phyloP scores from a whole-genome alignment of 2,888 invertebrate species.

The Cataglyphis cursor region DNA sequence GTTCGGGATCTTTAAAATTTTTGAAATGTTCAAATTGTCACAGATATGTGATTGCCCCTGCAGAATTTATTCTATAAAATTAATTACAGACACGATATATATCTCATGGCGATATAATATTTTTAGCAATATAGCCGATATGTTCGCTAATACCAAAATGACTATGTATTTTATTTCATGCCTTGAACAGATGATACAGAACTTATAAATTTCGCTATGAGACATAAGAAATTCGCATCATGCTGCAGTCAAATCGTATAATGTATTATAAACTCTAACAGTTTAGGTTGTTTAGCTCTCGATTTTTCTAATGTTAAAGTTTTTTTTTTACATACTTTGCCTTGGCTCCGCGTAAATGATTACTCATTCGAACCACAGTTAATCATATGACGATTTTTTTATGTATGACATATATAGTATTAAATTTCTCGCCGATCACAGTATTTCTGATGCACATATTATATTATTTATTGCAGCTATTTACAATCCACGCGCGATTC shows the following conservation, averaged over 20 bases:
- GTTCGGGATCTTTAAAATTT: background rate
- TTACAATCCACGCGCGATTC: slow-evolving; percentile 31
- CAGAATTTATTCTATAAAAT: slow-evolving; percentile 85
- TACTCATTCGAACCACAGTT: background rate
- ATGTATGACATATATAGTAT: slow-evolving; percentile 1
- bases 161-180: slow-evolving; percentile 63
- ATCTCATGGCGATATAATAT: slow-evolving; percentile 59
- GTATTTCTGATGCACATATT: slow-evolving; percentile 1
- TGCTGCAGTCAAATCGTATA: slow-evolving; percentile 80
- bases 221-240: slow-evolving; percentile 77
- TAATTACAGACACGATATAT: slow-evolving; percentile 80
- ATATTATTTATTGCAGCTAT: slow-evolving; percentile 34
- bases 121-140: slow-evolving; percentile 62
- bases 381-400: background rate
- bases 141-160: slow-evolving; percentile 71
- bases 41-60: slow-evolving; percentile 74
- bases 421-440: background rate
- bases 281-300: background rate
- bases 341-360: background rate
- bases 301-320: background rate
- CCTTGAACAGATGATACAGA: slow-evolving; percentile 70
- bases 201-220: slow-evolving; percentile 71
- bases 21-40: slow-evolving; percentile 1
- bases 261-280: slow-evolving; percentile 59
- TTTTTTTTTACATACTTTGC: slow-evolving; percentile 4